Evolutionary conservation across 2,888 invertebrate species (phyloP).

Genomic region (Stenodema calcarata): DNA sequence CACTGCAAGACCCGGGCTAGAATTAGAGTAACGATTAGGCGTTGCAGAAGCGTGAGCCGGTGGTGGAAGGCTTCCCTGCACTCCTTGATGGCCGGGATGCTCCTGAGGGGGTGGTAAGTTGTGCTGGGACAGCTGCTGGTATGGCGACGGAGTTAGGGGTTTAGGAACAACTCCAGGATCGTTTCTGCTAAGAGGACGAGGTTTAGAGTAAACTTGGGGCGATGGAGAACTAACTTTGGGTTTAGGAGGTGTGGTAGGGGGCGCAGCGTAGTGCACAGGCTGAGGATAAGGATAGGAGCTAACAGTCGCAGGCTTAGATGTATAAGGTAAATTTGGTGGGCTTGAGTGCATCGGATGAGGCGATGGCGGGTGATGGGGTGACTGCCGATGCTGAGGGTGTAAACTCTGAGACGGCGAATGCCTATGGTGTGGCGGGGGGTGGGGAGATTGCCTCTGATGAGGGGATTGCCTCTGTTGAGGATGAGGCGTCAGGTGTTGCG

Average conservation of each 20-base stretch:
- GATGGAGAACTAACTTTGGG: constrained; percentile 80
- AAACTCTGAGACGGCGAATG: constrained; percentile 56
- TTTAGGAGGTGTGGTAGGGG: constrained; percentile 65
- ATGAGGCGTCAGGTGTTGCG: constrained; percentile 59
- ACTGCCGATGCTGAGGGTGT: constrained; percentile 59
- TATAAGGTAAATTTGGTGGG: constrained; percentile 53
- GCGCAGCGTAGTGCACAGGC: constrained; percentile 64
- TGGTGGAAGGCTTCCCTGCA: constrained; percentile 61
- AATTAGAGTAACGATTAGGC: constrained; percentile 50
- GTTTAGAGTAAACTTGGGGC: constrained; percentile 77
- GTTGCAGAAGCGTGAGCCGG: constrained; percentile 60
- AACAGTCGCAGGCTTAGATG: constrained; percentile 58
- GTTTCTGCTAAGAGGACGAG: constrained; percentile 65
- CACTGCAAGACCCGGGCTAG: constrained; percentile 59
- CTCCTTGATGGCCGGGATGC: constrained; percentile 61
- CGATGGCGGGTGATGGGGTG: constrained; percentile 56
- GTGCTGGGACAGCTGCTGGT: constrained; percentile 65
- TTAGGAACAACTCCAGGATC: constrained; percentile 66
- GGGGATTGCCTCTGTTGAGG: constrained; percentile 62
- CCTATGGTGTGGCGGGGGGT: constrained; percentile 57
- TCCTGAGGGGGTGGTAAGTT: constrained; percentile 63
- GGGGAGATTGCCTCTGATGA: constrained; percentile 63
- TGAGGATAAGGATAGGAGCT: constrained; percentile 60
- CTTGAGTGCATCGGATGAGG: constrained; percentile 55
- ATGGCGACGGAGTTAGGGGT: constrained; percentile 64